Conservation (phyloP, 2,113 vertebrate genomes). For the Nyctereutes procyonoides region DNA sequence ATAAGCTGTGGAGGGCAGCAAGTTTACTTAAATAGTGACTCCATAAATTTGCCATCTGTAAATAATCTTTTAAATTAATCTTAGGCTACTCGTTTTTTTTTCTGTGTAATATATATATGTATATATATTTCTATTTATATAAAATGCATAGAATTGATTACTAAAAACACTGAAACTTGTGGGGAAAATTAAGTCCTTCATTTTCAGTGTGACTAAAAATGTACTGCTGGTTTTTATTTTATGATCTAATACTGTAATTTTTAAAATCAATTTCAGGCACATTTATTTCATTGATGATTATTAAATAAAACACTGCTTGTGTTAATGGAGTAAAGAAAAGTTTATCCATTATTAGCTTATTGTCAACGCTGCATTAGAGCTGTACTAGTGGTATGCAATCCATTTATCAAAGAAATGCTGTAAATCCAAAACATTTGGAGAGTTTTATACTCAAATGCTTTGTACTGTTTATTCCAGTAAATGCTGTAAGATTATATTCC, state of each 20-base stretch:
- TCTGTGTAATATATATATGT: constrained; percentile 80
- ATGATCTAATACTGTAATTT: constrained; percentile 89
- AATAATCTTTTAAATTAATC: constrained; percentile 83
- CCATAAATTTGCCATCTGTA: constrained; percentile 77
- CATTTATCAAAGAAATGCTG: constrained; percentile 77
- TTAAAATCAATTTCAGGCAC: constrained; percentile 90
- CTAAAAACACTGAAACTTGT: constrained; percentile 88
- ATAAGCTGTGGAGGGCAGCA: constrained; percentile 74
- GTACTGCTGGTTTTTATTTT: constrained; percentile 88
- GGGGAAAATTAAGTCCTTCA: constrained; percentile 87
- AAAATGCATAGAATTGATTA: constrained; percentile 90
- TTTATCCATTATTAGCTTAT: constrained; percentile 89
- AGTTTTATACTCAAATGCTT: constrained; percentile 85
- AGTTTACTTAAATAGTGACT: constrained; percentile 79
- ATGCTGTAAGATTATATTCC: constrained; percentile 90
- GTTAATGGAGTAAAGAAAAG: constrained; percentile 88
- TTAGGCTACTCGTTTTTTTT: constrained; percentile 81
- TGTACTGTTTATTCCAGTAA: constrained; percentile 91
- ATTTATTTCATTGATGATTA: constrained; percentile 89
- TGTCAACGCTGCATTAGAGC: constrained; percentile 84
- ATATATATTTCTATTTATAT: constrained; percentile 85
- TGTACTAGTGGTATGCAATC: constrained; percentile 85
- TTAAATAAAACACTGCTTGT: constrained; percentile 93
- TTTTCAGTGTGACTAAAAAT: constrained; percentile 89
- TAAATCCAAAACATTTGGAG: constrained; percentile 77